Evolutionary conservation across 2,888 invertebrate species (phyloP), one percentile per base, ranked within the genome.

Genomic region (Lepidocyrtoides sp.): DNA sequence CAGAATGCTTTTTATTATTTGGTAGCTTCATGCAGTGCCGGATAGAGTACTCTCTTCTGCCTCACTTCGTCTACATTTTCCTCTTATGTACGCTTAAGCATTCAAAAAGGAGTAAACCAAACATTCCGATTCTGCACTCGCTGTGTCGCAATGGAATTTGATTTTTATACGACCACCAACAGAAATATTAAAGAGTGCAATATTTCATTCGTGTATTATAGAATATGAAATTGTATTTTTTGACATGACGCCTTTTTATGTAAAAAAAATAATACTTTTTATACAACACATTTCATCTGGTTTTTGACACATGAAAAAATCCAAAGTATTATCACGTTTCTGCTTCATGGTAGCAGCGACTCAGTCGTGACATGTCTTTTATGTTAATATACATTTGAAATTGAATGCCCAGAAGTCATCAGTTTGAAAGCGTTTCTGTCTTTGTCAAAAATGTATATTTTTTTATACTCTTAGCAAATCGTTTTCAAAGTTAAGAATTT

Each of bases 1-100:
- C 60, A 60, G 2, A 54, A 54, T 54, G 26, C 2, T 60, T 60
- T 2, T 4, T 57, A 2, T 17, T 4, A 54, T 60, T 20, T 2
- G 26, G 32, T 26, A 32, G 20, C 41, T 72, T 72, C 72, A 72
- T 44, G 72, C 44, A 29, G 29, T 23, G 41, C 72, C 72, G 23
- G 72, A 72, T 72, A 72, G 72, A 72, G 72, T 72, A 72, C 72
- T 44, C 72, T 72, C 44, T 14, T n/a, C n/a, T n/a, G 23, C 72
- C 23, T 44, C 72, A 41, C 72, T 72, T 14, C 20, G 1, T 23
- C 23, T 23, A 72, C 3, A 3, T 72, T 69, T 72, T 23, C 29
- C 23, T 72, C 8, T 69, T 36, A 17, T 17, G 17, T n/a, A n/a
- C 29, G n/a, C 29, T 32, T 32, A 8, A 60, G 17, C 54, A 54